These are phyloP conservation scores for Acanthornis magna DNA, from an alignment of 2,797 vertebrate species.

Conservation along the genomic window DNA sequence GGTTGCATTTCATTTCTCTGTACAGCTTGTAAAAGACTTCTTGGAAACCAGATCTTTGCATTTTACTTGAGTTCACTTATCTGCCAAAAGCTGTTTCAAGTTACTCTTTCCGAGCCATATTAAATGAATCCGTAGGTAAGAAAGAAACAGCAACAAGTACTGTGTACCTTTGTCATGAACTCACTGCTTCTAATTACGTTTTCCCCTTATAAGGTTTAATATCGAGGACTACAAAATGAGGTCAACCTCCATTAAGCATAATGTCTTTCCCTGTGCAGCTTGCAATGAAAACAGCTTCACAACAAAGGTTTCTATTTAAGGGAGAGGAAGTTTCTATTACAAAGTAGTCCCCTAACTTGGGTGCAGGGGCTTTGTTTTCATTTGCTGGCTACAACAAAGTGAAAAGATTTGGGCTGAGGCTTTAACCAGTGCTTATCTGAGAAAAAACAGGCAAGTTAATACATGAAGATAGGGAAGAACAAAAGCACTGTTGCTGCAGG, in stretches of 20 bases:
- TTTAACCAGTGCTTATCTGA: not conserved
- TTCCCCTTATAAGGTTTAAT: not conserved
- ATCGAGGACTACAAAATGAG: not conserved
- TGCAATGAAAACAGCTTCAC: conserved; percentile 30
- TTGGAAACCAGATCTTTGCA: conserved; percentile 44
- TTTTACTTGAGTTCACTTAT: not conserved
- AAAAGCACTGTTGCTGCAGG: not conserved
- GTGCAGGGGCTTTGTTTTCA: not conserved
- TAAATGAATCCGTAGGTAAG: not conserved
- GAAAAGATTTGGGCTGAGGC: not conserved
- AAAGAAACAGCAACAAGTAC: not conserved
- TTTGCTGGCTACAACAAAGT: not conserved
- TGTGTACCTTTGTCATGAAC: conserved; percentile 21
- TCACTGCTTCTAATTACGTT: not conserved
- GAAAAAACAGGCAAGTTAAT: not conserved
- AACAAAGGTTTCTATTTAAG: conserved; percentile 32
- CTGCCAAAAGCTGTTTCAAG: conserved; percentile 35
- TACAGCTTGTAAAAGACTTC: conserved; percentile 18
- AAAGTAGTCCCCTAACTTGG: not conserved
- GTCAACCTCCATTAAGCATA: conserved; percentile 23
- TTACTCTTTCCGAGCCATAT: conserved; percentile 19
- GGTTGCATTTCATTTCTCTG: not conserved
- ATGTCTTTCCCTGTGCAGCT: conserved; percentile 6
- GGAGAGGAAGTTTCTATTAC: not conserved
- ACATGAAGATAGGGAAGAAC: not conserved